Conservation (phyloP, 2,113 vertebrate species). For the Telmatochromis sp. region DNA sequence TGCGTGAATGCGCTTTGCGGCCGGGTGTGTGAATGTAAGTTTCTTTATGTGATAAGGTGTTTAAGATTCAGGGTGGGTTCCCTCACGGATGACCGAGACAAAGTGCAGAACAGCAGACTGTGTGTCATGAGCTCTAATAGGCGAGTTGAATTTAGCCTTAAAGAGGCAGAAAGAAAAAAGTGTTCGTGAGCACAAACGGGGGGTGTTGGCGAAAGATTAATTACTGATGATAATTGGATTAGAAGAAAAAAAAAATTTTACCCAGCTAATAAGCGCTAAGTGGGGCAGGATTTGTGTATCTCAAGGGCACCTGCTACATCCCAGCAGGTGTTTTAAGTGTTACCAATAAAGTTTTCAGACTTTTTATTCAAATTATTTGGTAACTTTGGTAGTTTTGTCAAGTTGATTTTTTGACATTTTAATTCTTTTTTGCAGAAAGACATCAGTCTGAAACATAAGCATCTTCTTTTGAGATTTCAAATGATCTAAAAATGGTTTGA, state of each 20-base stretch:
- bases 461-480: neutral
- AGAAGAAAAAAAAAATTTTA: neutral
- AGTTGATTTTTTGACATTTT: neutral
- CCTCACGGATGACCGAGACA: neutral
- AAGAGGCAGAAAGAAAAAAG: neutral
- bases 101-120: neutral
- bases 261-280: neutral
- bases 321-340: neutral
- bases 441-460: neutral
- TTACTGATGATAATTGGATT: neutral
- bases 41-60: slow-evolving; percentile 49
- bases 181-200: neutral
- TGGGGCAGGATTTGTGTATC: neutral
- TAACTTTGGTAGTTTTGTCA: neutral
- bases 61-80: slow-evolving; percentile 56
- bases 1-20: neutral
- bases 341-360: neutral
- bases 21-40: slow-evolving; percentile 26
- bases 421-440: accelerated
- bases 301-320: neutral
- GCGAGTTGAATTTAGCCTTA: neutral
- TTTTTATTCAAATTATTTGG: neutral
- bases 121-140: neutral
- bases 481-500: neutral
- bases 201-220: neutral